phyloP scores from a whole-genome alignment of 1,140 invertebrate genomes.

The Meloidogyne floridensis region DNA sequence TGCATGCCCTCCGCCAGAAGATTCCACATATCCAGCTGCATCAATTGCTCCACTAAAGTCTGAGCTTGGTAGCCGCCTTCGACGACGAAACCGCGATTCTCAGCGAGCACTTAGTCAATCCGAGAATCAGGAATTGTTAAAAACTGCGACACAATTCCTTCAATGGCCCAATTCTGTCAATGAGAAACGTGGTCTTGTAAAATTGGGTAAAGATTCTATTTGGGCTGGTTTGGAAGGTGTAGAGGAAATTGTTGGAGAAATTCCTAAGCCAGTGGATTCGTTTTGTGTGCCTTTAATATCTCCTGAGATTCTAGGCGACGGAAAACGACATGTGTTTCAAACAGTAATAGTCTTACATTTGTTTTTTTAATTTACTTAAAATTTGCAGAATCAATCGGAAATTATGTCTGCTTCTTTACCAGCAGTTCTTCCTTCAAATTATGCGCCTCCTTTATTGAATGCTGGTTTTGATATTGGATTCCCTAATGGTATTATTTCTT shows the following conservation, averaged over 20 bases:
- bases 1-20: slow-evolving; percentile 61
- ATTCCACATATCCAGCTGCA: slow-evolving; percentile 47
- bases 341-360: no score
- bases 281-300: not conserved
- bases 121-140: slow-evolving; percentile 38
- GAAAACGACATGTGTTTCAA: no score
- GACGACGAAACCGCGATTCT: slow-evolving; percentile 48
- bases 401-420: not conserved
- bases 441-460: not conserved
- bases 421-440: not conserved
- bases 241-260: not conserved
- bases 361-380: no score
- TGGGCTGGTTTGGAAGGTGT: slow-evolving; percentile 14
- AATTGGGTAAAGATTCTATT: not conserved
- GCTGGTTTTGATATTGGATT: not conserved
- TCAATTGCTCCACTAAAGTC: slow-evolving; percentile 61
- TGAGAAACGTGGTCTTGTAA: slow-evolving; percentile 18
- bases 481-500: not conserved
- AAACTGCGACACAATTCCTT: slow-evolving; percentile 28
- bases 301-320: not conserved
- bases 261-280: not conserved
- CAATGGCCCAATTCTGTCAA: slow-evolving; percentile 13
- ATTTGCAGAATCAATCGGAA: not conserved
- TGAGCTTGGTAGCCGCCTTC: slow-evolving; percentile 37
- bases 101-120: slow-evolving; percentile 48